A percentile compares a stretch with the other conserved stretches of the same genome.
phyloP scores from a whole-genome alignment of 2,888 invertebrate genomes.

The Iphiclides podalirius region DNA sequence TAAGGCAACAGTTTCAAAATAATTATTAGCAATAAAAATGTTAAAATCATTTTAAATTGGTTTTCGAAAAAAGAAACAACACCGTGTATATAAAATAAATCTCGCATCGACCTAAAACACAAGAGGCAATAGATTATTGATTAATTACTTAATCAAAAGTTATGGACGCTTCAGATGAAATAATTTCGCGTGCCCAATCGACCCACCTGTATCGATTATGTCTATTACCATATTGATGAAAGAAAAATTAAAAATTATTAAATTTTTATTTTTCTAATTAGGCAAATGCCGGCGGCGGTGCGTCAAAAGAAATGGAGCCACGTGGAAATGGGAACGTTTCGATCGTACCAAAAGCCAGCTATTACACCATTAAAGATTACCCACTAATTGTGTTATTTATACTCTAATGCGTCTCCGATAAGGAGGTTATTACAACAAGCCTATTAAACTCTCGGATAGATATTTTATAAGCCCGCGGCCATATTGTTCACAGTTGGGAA shows the following conservation, averaged over 20 bases:
- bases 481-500: conserved; percentile 6
- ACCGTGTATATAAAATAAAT: conserved; percentile 3
- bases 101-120: conserved; percentile 28
- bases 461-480: conserved; percentile 13
- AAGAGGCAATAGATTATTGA: conserved; percentile 25
- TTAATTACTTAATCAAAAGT: conserved; percentile 49
- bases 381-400: conserved; percentile 42
- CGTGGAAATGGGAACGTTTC: conserved; percentile 19
- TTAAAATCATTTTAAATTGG: no score
- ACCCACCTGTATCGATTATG: conserved; percentile 50
- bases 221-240: conserved; percentile 53
- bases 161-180: conserved; percentile 41
- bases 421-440: conserved; percentile 10
- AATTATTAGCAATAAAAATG: no score
- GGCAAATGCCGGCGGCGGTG: conserved; percentile 51
- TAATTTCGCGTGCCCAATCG: conserved; percentile 46
- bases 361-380: conserved; percentile 33
- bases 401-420: conserved; percentile 26
- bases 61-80: background rate
- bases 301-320: conserved; percentile 39
- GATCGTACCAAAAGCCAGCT: conserved; percentile 25
- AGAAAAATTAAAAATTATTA: conserved; percentile 43
- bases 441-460: conserved; percentile 11
- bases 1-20: no score
- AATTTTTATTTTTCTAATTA: conserved; percentile 49